Conservation (phyloP, 2,888 invertebrate genomes). For the Eupeodes latifasciatus region DNA sequence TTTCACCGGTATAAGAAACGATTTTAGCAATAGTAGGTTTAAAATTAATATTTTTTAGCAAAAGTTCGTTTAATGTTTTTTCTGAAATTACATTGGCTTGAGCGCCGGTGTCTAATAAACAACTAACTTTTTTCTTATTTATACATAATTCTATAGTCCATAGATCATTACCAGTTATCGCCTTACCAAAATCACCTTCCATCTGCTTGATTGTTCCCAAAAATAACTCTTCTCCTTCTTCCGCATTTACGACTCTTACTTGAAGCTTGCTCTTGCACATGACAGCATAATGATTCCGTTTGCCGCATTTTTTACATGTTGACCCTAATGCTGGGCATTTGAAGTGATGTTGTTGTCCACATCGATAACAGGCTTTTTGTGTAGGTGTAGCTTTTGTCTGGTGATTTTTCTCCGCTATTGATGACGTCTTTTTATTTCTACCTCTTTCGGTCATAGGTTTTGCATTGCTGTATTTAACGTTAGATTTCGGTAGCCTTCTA, state of each 20-base stretch:
- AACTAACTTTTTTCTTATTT: no score
- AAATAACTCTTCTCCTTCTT: slow-evolving; percentile 4
- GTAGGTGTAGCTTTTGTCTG: no score
- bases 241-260: slow-evolving; percentile 12
- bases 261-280: slow-evolving; percentile 28
- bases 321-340: slow-evolving; percentile 26
- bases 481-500: neutral
- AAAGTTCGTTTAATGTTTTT: no score
- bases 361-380: slow-evolving; percentile 12
- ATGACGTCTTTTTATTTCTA: neutral
- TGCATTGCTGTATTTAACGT: neutral
- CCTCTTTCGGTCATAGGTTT: neutral
- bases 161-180: no score
- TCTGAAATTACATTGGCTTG: no score
- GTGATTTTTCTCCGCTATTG: no score
- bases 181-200: neutral
- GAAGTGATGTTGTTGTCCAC: slow-evolving; percentile 23
- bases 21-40: no score
- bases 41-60: no score
- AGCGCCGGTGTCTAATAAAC: no score
- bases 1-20: no score
- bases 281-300: slow-evolving; percentile 4
- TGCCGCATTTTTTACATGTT: slow-evolving; percentile 32
- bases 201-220: slow-evolving; percentile 24
- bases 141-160: no score